These are phyloP conservation scores for Empidonax alnorum DNA, from an alignment of 2,113 vertebrate species.

Conservation along the genomic window DNA sequence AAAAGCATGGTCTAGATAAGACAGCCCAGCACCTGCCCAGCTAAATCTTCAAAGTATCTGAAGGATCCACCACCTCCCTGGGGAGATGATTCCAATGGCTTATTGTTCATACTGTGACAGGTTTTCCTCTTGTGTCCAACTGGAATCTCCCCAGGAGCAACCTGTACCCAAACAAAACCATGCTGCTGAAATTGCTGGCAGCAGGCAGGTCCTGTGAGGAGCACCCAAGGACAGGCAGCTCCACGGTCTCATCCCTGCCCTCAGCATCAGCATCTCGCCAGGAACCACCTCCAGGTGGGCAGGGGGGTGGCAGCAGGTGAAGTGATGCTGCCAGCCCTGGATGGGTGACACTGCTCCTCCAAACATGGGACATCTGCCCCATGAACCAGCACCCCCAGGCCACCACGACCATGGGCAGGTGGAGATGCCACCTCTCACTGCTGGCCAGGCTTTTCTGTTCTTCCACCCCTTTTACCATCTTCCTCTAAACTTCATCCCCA, in stretches of 20 bases:
- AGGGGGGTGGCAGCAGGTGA: constrained; percentile 73
- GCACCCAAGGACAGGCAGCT: neutral
- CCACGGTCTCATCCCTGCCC: accelerated
- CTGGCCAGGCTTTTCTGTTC: neutral
- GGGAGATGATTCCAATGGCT: neutral
- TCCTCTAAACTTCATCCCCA: neutral
- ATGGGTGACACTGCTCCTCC: accelerated
- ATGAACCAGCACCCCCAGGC: neutral
- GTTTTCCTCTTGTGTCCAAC: neutral
- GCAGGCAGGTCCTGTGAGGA: neutral
- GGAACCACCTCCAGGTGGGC: constrained; percentile 61
- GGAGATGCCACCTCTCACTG: neutral
- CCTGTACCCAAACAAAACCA: neutral
- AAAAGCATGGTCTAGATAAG: accelerated
- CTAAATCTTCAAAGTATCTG: neutral
- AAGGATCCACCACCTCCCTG: neutral
- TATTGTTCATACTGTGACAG: neutral
- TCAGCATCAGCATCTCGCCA: constrained; percentile 41
- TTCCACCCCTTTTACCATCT: neutral
- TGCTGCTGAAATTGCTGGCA: accelerated
- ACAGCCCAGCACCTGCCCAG: neutral
- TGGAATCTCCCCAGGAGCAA: neutral
- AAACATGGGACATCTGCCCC: neutral
- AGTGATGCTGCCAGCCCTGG: constrained; percentile 34
- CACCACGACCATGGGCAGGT: accelerated